phyloP scores from a whole-genome alignment of 1,140 invertebrate genomes.

The Lordiphosa mommai region DNA sequence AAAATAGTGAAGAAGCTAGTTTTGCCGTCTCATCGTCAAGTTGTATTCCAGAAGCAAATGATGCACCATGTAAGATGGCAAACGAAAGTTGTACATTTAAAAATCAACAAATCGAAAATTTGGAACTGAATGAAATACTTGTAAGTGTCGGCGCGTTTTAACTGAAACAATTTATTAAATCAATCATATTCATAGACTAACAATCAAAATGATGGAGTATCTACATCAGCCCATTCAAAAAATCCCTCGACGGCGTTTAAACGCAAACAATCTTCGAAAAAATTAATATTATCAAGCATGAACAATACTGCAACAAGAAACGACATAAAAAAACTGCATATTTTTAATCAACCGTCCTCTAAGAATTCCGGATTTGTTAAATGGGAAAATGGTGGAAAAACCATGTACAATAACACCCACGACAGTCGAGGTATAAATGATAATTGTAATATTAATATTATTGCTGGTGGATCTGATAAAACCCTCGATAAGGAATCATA shows the following conservation, averaged over 20 bases:
- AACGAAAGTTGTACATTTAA: conserved; percentile 59
- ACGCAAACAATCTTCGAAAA: conserved; percentile 62
- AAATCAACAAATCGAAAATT: conserved; percentile 44
- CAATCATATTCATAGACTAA: conserved; percentile 54
- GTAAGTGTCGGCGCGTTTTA: conserved; percentile 43
- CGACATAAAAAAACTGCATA: conserved; percentile 62
- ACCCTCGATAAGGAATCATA: conserved; percentile 59
- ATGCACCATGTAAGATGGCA: conserved; percentile 78
- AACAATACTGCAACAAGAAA: conserved; percentile 61
- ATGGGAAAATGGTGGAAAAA: conserved; percentile 56
- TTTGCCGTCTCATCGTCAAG: conserved; percentile 38
- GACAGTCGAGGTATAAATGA: conserved; percentile 59
- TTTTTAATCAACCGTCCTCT: conserved; percentile 62
- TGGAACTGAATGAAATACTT: conserved; percentile 55
- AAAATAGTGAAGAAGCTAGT: conserved; percentile 38
- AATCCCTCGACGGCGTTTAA: conserved; percentile 55
- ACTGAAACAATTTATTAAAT: conserved; percentile 29
- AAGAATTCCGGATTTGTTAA: conserved; percentile 48
- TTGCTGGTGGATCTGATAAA: conserved; percentile 34
- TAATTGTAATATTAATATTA: conserved; percentile 41
- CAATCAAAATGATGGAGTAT: conserved; percentile 53
- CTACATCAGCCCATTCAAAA: conserved; percentile 66
- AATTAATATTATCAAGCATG: conserved; percentile 40
- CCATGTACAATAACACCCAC: conserved; percentile 33
- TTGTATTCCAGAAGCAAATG: conserved; percentile 30